Evolutionary conservation across 2,888 invertebrate genomes (phyloP).

Genomic region (Bugulina stolonifera): DNA sequence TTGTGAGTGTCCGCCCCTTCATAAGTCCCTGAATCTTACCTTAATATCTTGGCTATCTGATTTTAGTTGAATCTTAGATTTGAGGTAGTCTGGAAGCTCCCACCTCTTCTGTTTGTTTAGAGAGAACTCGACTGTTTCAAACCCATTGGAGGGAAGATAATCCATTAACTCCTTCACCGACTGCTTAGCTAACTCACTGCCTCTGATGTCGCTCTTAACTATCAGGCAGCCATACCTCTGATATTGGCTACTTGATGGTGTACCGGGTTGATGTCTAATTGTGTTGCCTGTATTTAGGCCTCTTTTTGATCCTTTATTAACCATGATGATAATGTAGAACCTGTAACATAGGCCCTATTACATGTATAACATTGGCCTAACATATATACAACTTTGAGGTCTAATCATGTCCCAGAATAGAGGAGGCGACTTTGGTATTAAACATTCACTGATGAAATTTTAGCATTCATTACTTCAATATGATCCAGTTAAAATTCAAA

Average conservation of each 20-base stretch:
- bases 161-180: neutral
- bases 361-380: too few relatives aligned
- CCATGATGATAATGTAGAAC: too few relatives aligned
- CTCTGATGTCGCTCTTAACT: neutral
- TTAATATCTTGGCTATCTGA: slow-evolving; percentile 12
- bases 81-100: slow-evolving; percentile 4
- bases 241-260: neutral
- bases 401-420: too few relatives aligned
- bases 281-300: slow-evolving; percentile 1
- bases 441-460: too few relatives aligned
- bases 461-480: too few relatives aligned
- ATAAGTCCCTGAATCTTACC: neutral
- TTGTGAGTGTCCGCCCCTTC: too few relatives aligned
- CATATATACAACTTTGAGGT: too few relatives aligned
- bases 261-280: neutral
- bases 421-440: too few relatives aligned
- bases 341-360: too few relatives aligned
- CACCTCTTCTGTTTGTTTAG: slow-evolving; percentile 4
- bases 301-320: neutral
- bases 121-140: neutral
- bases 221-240: slow-evolving; percentile 20
- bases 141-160: neutral
- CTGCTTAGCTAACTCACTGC: neutral
- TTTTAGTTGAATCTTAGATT: neutral
- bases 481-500: too few relatives aligned